A percentile compares a stretch with the other conserved stretches of the same genome.
These are phyloP conservation scores for Dendrocincla fuliginosa DNA, from an alignment of 2,797 vertebrate species.

Conservation along the genomic window DNA sequence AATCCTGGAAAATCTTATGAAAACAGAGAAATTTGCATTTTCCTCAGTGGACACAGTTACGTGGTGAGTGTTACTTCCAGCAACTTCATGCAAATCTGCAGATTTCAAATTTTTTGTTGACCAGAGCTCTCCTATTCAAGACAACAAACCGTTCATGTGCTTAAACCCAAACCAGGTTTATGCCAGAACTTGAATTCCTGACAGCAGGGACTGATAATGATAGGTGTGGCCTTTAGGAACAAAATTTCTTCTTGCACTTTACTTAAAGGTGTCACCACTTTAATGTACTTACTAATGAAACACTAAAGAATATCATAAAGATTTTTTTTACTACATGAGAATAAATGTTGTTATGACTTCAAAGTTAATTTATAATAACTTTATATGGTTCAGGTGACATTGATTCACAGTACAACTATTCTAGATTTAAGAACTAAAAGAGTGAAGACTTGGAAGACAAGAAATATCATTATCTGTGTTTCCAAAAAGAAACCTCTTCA, in stretches of 20 bases:
- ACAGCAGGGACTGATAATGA: background rate
- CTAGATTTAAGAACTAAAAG: background rate
- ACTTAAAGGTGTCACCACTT: background rate
- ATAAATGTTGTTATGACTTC: background rate
- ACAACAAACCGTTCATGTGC: background rate
- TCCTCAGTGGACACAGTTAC: background rate
- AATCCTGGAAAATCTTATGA: background rate
- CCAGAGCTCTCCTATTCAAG: background rate
- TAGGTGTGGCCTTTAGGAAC: background rate
- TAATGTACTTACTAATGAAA: background rate
- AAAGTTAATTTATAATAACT: background rate
- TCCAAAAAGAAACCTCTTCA: background rate
- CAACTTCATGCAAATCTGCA: background rate
- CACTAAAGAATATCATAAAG: background rate
- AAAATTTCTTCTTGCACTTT: background rate
- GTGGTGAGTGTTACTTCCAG: background rate
- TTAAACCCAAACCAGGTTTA: background rate
- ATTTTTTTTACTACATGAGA: background rate
- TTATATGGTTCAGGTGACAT: background rate
- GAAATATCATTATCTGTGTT: background rate
- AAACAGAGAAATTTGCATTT: background rate
- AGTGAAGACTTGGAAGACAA: background rate
- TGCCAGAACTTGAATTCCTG: background rate
- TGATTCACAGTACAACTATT: background rate
- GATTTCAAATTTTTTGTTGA: background rate